Conservation (phyloP, 1,140 invertebrate genomes). For the Platyscapa corneri region DNA sequence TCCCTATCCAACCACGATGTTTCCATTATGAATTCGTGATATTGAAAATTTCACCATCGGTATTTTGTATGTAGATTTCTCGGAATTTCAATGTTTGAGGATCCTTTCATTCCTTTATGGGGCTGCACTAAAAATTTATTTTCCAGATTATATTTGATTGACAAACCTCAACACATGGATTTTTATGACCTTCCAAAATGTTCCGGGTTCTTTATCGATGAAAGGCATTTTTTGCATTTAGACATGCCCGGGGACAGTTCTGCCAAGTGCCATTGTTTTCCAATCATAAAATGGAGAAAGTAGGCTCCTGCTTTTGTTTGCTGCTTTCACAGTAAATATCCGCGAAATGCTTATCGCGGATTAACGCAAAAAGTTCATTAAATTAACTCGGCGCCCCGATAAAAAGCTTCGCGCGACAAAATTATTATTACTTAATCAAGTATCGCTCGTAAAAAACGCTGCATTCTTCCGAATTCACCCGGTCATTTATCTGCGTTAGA, state of each 20-base stretch:
- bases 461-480: too few relatives aligned
- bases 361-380: neutral
- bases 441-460: too few relatives aligned
- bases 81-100: conserved; percentile 33
- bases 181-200: conserved; percentile 9
- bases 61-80: conserved; percentile 27
- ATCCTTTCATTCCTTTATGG: conserved; percentile 27
- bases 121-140: conserved; percentile 36
- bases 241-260: too few relatives aligned
- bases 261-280: neutral
- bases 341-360: neutral
- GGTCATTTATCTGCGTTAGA: too few relatives aligned
- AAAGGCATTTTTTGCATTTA: neutral
- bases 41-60: conserved; percentile 33
- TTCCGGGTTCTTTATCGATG: neutral
- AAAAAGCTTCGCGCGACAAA: too few relatives aligned
- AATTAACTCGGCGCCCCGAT: too few relatives aligned
- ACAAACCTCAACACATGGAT: conserved; percentile 16
- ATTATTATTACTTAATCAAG: too few relatives aligned
- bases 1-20: neutral
- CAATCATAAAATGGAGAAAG: neutral
- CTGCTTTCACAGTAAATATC: neutral
- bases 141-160: conserved; percentile 26
- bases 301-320: neutral
- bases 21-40: conserved; percentile 39